Evolutionary conservation across 2,888 invertebrate genomes (phyloP), one percentile per base, ranked within the genome.

Genomic region (Oscheius sp.): DNA sequence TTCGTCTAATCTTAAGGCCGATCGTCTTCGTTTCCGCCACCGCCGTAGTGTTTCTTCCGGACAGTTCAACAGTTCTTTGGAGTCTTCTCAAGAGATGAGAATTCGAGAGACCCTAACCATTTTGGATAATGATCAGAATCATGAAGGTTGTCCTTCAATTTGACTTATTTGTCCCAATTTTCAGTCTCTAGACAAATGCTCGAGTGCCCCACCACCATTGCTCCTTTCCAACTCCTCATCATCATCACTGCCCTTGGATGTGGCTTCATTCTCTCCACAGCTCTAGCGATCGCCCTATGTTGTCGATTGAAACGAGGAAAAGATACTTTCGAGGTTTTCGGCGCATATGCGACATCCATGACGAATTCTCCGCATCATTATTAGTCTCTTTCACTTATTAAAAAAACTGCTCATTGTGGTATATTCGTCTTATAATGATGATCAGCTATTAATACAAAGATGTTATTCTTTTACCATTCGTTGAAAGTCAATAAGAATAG

Each of bases 11-110:
- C 51, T 81, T 41, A 78, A 73, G 14, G 78, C 77, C 6, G 77
- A 73, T 20, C 61, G 77, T 24, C 71, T 80, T 9, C 71, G 75
- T 1, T 80, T 78, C 74, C 75, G 75, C 12, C 77, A 78, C 67
- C 67, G 64, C 38, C 68, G 75, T 36, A 71, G 69, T 44, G 30
- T 54, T 17, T 12, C 44, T 1, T 12, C 26, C 2, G 26, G 12
- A 17, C n/a, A n/a, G n/a, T n/a, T n/a, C n/a, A 49, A 32, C 22
- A 6, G n/a, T 24, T 24, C 20, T 22, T 14, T 20, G 30, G 32
- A 33, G 3, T 17, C 44, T n/a, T n/a, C 20, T 20, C 20, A 30
- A 12, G 44, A 54, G 24, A 32, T 68, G 4, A 12, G 20, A 2
- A 38, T 68, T 22, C 62, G 64, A 0, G 68, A 71, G 24, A 45